phyloP scores from a whole-genome alignment of 2,888 invertebrate genomes.

The Melolontha melolontha region DNA sequence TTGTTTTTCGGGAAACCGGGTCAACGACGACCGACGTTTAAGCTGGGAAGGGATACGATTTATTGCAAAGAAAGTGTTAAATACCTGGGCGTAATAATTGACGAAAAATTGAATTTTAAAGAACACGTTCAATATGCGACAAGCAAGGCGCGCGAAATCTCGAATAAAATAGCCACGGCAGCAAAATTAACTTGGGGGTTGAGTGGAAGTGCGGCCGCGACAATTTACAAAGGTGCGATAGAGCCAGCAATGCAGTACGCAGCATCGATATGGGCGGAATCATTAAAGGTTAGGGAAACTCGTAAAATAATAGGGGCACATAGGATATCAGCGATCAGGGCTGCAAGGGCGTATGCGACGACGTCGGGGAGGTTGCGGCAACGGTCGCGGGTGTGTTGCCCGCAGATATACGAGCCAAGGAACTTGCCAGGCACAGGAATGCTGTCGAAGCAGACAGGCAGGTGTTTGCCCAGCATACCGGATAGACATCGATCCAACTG shows the following conservation, averaged over 20 bases:
- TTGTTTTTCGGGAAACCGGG: constrained; percentile 39
- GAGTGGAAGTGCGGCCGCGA: constrained; percentile 1
- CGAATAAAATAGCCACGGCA: constrained; percentile 26
- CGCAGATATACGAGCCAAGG: too few relatives aligned
- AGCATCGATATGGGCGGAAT: constrained; percentile 34
- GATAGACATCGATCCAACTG: too few relatives aligned
- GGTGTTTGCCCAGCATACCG: too few relatives aligned
- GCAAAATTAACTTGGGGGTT: constrained; percentile 38
- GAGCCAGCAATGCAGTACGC: constrained; percentile 37
- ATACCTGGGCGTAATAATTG: constrained; percentile 36
- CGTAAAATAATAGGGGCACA: not conserved
- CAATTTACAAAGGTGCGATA: constrained; percentile 40
- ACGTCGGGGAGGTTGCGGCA: not conserved
- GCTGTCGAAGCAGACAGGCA: not conserved
- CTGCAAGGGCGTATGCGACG: not conserved
- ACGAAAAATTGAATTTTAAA: constrained; percentile 31
- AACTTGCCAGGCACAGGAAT: too few relatives aligned
- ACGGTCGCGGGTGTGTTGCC: too few relatives aligned
- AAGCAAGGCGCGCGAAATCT: constrained; percentile 3
- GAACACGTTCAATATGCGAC: constrained; percentile 9
- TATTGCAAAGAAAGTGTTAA: constrained; percentile 30
- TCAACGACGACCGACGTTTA: constrained; percentile 38
- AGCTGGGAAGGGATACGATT: constrained; percentile 18
- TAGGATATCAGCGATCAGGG: not conserved
- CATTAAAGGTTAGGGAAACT: constrained; percentile 2